Percentiles rank a stretch among this genome's conserved stretches.
Conservation (phyloP, 1,140 invertebrate species). For the Dysdera silvatica region DNA sequence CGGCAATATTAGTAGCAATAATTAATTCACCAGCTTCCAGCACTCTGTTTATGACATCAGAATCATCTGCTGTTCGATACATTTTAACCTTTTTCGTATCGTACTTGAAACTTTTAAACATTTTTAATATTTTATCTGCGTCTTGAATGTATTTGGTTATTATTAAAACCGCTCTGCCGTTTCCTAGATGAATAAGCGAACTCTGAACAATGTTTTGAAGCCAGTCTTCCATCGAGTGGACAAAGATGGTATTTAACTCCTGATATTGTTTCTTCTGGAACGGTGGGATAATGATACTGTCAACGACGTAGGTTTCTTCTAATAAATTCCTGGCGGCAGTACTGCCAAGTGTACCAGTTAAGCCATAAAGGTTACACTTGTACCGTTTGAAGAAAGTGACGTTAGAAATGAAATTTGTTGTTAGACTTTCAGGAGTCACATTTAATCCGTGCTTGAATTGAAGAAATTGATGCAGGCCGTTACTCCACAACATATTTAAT, state of each 20-base stretch:
- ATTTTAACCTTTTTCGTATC: neutral
- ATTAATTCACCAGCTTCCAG: constrained; percentile 34
- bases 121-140: constrained; percentile 22
- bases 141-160: constrained; percentile 39
- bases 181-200: neutral
- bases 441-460: constrained; percentile 45
- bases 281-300: constrained; percentile 38
- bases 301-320: constrained; percentile 34
- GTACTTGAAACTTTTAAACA: neutral
- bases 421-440: constrained; percentile 39
- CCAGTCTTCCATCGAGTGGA: constrained; percentile 27
- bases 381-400: constrained; percentile 42
- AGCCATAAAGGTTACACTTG: constrained; percentile 39
- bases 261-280: constrained; percentile 33
- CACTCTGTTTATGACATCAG: constrained; percentile 27
- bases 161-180: constrained; percentile 34
- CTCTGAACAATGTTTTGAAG: constrained; percentile 4
- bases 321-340: constrained; percentile 36
- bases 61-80: neutral
- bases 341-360: constrained; percentile 43
- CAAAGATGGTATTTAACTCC: constrained; percentile 30
- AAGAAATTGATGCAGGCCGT: constrained; percentile 45
- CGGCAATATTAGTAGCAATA: constrained; percentile 45
- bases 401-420: constrained; percentile 44
- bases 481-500: constrained; percentile 41